Base-by-base conservation (phyloP, 2,888 invertebrate genomes). In the Tiphia femorata region DNA sequence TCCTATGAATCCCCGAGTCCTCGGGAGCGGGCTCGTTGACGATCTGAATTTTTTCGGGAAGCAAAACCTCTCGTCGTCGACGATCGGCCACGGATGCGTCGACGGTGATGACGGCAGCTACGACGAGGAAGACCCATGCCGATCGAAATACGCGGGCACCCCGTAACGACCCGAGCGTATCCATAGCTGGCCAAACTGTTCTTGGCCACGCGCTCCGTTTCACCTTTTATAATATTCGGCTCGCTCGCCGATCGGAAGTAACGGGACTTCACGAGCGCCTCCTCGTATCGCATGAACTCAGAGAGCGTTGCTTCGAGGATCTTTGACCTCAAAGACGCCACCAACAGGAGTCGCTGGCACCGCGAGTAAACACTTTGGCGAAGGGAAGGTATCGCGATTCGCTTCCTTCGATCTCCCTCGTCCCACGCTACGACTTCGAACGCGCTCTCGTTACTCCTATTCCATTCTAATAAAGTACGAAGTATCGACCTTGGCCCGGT, bases 141-240 rank as follows among this genome's bases (percentile, higher is more conserved):
- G 38, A 16, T 20, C 20, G 48, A 23, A 23, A 44, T 23, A 2
- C 33, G n/a, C 49, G 35, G 27, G 41, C 37, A 16, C 30, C 25
- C 23, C 40, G 49, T 3, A 49, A 33, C 29, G 29, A 42, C 6
- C 44, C 46, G 12, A n/a, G 23, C 35, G 14, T 8, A 19, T 5
- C 25, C 73, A 68, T 71, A 50, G 49, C 60, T 42, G 33, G 16
- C 29, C 42, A 58, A 63, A 79, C 79, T 80, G 75, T 76, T 72
- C 69, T 68, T 50, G 49, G 51, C n/a, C n/a, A n/a, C n/a, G n/a
- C n/a, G n/a, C n/a, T n/a, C n/a, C n/a, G n/a, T 58, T 60, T 53
- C 67, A 57, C 65, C 79, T 79, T 80, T 80, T 80, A 80, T 79
- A 78, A 79, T 71, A 75, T 75, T 70, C 70, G 64, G 42, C 57